Conservation (phyloP, 2,888 invertebrate genomes). For the Drosophila diplacantha region DNA sequence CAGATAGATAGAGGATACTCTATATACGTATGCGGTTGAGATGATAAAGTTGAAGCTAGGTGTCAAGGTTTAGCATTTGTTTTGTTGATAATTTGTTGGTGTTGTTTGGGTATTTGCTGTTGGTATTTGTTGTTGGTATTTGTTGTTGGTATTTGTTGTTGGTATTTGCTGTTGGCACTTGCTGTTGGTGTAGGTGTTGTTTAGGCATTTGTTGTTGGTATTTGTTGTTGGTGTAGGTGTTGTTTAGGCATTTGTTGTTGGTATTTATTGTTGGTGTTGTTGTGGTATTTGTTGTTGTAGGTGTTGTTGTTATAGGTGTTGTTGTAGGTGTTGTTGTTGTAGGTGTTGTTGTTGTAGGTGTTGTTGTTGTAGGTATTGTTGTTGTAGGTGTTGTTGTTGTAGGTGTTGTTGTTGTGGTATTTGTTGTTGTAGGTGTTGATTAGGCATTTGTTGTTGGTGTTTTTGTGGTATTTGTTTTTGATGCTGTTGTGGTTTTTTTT, state of each 20-base stretch:
- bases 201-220: background rate
- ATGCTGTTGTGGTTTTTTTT: too few species aligned
- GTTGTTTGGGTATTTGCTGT: background rate
- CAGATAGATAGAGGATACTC: constrained; percentile 15
- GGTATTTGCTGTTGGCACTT: background rate
- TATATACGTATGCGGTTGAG: constrained; percentile 13
- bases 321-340: too few species aligned
- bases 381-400: too few species aligned
- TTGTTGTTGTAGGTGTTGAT: too few species aligned
- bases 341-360: too few species aligned
- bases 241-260: background rate
- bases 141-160: background rate
- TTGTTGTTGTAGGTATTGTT: too few species aligned
- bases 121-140: background rate
- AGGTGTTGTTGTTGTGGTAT: background rate
- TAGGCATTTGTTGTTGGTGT: too few species aligned
- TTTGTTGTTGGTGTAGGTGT: too few species aligned
- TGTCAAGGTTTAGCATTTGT: constrained; percentile 13
- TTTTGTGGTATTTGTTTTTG: background rate
- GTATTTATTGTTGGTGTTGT: background rate
- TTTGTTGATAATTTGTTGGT: background rate
- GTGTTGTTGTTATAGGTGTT: too few species aligned
- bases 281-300: background rate
- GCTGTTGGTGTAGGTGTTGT: too few species aligned
- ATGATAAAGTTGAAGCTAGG: constrained; percentile 22